A percentile compares a stretch with the other conserved stretches of the same genome.
phyloP scores from a whole-genome alignment of 2,797 vertebrate species.

The Spinibarbus caldwelli region DNA sequence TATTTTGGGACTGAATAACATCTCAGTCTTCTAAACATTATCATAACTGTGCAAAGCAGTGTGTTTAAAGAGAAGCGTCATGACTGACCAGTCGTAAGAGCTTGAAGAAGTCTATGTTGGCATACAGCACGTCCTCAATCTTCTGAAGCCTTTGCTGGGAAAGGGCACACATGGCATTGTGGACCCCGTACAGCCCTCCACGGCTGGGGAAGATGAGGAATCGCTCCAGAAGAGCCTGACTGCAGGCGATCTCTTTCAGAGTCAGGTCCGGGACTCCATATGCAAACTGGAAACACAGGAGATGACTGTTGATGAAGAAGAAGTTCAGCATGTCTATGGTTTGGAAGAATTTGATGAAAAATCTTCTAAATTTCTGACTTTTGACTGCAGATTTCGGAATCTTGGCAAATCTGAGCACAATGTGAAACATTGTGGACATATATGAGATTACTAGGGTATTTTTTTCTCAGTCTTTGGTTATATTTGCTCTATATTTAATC shows the following conservation, averaged over 20 bases:
- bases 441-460: too few relatives aligned
- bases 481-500: too few relatives aligned
- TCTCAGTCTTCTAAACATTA: neutral
- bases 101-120: conserved; percentile 94
- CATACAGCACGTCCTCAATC: conserved; percentile 90
- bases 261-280: conserved; percentile 87
- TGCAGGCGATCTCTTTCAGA: conserved; percentile 94
- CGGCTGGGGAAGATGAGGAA: conserved; percentile 91
- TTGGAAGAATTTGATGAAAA: neutral
- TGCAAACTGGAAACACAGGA: conserved; percentile 81
- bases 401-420: neutral
- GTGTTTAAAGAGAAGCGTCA: neutral
- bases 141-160: conserved; percentile 86
- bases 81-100: conserved; percentile 88
- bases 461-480: too few relatives aligned
- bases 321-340: neutral
- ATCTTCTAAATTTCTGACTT: neutral
- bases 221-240: conserved; percentile 84
- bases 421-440: neutral
- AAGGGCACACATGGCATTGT: conserved; percentile 89
- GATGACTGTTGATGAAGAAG: neutral
- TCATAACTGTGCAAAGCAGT: neutral
- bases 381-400: neutral
- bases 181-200: conserved; percentile 80
- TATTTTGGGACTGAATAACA: neutral